Evolutionary conservation across 1,140 invertebrate species (phyloP).

Genomic region (Ladona fulva): DNA sequence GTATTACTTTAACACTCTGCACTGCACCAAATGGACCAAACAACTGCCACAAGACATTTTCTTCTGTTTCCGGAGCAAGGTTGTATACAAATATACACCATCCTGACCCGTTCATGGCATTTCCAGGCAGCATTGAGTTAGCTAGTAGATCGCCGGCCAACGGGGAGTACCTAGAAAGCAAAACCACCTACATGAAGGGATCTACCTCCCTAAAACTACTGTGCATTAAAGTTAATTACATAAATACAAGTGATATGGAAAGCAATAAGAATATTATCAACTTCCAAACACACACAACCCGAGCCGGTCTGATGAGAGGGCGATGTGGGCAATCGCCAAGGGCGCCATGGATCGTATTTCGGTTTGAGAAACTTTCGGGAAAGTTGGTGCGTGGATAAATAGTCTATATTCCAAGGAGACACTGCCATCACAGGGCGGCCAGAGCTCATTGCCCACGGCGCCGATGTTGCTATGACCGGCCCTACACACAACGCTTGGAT

Average conservation of each 20-base stretch:
- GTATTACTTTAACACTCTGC: constrained; percentile 95
- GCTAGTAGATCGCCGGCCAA: constrained; percentile 85
- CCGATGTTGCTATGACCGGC: no score
- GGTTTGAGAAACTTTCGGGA: no score
- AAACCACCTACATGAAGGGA: constrained; percentile 16
- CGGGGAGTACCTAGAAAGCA: constrained; percentile 78
- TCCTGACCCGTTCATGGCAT: constrained; percentile 72
- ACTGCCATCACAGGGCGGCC: no score
- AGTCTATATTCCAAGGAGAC: no score
- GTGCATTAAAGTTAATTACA: constrained; percentile 9
- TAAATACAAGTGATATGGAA: constrained; percentile 8
- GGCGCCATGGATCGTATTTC: no score
- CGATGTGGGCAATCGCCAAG: no score
- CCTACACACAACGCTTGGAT: no score
- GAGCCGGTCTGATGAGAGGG: no score
- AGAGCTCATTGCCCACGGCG: no score
- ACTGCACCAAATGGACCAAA: constrained; percentile 99
- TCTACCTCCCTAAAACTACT: background rate
- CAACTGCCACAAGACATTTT: constrained; percentile 96
- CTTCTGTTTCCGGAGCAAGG: constrained; percentile 94
- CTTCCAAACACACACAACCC: no score
- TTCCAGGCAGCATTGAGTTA: constrained; percentile 74
- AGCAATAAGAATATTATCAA: background rate
- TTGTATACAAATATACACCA: constrained; percentile 99
- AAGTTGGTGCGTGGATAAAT: no score